Percentiles rank a stretch among this genome's conserved stretches.
Conservation (phyloP, 2,113 vertebrate species). For the Protobothrops flavoviridis region DNA sequence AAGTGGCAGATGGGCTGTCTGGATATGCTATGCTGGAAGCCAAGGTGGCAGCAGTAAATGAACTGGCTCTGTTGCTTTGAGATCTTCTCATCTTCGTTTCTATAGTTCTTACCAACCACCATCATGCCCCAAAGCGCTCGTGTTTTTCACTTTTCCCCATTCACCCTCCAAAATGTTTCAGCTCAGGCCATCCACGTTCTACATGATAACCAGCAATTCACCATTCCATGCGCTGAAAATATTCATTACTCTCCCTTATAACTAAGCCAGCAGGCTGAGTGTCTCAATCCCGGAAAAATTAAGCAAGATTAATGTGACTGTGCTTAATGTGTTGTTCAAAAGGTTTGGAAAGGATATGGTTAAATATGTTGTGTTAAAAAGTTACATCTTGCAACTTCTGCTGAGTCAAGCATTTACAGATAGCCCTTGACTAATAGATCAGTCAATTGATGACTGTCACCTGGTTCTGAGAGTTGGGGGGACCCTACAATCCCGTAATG, state of each 20-base stretch:
- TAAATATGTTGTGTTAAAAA: background rate
- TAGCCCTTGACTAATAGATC: too few relatives aligned
- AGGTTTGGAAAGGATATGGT: background rate
- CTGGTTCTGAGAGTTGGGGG: too few relatives aligned
- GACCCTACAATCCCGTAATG: background rate
- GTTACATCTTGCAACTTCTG: background rate
- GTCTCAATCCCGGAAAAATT: background rate
- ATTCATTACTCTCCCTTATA: background rate
- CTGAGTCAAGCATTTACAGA: background rate
- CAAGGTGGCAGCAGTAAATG: background rate
- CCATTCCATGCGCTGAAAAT: background rate
- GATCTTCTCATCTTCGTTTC: background rate
- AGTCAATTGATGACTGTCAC: too few relatives aligned
- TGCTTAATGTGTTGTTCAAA: background rate
- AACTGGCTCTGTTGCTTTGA: background rate
- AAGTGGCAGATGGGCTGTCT: background rate
- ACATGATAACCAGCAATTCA: background rate
- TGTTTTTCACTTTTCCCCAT: background rate
- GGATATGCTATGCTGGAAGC: background rate
- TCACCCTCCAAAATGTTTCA: background rate
- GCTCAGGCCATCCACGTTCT: background rate
- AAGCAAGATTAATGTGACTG: background rate
- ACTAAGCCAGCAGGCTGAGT: background rate
- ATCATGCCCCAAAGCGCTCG: background rate
- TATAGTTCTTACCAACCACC: background rate